phyloP scores from a whole-genome alignment of 2,888 invertebrate genomes.

The Phorcus lineatus region DNA sequence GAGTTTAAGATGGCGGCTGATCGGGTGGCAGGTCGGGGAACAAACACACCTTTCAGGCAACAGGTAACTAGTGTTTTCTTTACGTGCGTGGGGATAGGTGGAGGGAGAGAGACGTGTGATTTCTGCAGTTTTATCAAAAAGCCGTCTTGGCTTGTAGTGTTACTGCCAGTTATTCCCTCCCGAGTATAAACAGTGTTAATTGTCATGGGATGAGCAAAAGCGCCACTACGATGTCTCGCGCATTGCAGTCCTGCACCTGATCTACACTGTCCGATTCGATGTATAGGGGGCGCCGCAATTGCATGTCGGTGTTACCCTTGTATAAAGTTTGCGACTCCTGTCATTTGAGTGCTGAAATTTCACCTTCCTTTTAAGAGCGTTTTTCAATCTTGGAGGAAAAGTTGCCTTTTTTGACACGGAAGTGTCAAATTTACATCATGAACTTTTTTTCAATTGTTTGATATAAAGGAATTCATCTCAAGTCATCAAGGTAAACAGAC shows the following conservation, averaged over 20 bases:
- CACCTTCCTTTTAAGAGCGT: not conserved
- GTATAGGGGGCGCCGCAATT: not conserved
- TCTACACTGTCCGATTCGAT: not conserved
- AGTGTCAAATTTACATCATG: no score
- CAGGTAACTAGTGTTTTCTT: slow-evolving; percentile 41
- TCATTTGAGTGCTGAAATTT: slow-evolving; percentile 22
- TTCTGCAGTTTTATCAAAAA: slow-evolving; percentile 27
- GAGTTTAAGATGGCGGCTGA: no score
- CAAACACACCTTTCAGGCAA: slow-evolving; percentile 22
- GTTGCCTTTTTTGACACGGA: no score
- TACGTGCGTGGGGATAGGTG: slow-evolving; percentile 29
- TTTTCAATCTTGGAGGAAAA: no score
- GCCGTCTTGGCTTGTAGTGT: slow-evolving; percentile 11
- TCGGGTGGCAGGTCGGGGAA: not conserved
- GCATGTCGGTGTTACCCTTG: slow-evolving; percentile 25
- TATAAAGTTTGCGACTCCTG: slow-evolving; percentile 24
- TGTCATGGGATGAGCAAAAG: not conserved
- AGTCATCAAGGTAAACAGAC: no score
- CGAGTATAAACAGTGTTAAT: slow-evolving; percentile 17
- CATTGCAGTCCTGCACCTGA: not conserved
- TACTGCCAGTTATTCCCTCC: not conserved
- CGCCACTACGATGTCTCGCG: not conserved
- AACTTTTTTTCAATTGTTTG: no score
- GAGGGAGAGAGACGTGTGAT: slow-evolving; percentile 21
- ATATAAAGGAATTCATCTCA: no score